A percentile compares a stretch with the other conserved stretches of the same genome.
Evolutionary conservation across 2,113 vertebrate genomes (phyloP).

Genomic region (Dicaeum eximium): DNA sequence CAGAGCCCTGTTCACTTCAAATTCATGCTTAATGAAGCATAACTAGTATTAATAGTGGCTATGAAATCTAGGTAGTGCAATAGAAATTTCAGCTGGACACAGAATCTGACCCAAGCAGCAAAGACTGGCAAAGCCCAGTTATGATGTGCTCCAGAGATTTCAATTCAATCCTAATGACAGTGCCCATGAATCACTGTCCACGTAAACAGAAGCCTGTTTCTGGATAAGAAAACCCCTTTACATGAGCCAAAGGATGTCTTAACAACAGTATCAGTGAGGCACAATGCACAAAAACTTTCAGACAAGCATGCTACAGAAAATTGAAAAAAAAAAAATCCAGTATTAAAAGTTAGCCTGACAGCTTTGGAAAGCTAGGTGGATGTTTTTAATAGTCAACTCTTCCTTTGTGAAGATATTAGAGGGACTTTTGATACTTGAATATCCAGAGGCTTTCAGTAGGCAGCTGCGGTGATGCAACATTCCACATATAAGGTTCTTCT

Average conservation of each 20-base stretch:
- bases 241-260: background rate
- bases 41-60: slow-evolving; percentile 73
- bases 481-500: too few relatives aligned
- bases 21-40: slow-evolving; percentile 73
- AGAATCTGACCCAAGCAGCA: background rate
- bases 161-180: background rate
- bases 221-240: background rate
- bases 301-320: background rate
- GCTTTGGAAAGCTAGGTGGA: background rate
- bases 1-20: slow-evolving; percentile 38
- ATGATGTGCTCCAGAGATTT: slow-evolving; percentile 48
- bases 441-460: too few relatives aligned
- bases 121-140: background rate
- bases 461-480: too few relatives aligned
- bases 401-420: background rate
- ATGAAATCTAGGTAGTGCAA: slow-evolving; percentile 64
- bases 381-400: background rate
- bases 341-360: background rate
- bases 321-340: background rate
- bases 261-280: background rate
- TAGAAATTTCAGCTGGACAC: slow-evolving; percentile 45
- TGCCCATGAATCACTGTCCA: slow-evolving; percentile 27
- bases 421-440: background rate
- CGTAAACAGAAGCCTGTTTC: background rate
- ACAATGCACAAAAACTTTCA: background rate